These are phyloP conservation scores for Polydrusus tereticollis DNA, from an alignment of 2,888 invertebrate species.

Conservation along the genomic window DNA sequence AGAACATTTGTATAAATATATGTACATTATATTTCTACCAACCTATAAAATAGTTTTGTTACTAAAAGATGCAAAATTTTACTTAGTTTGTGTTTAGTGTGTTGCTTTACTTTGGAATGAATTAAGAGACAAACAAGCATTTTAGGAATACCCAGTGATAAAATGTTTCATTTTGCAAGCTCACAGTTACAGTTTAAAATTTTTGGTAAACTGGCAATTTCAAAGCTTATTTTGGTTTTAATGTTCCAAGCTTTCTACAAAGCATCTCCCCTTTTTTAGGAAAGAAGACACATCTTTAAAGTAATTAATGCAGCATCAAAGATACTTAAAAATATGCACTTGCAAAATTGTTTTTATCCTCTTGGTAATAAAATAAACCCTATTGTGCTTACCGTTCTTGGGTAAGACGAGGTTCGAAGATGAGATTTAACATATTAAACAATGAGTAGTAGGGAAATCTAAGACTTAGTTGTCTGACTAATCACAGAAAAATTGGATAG, in stretches of 20 bases:
- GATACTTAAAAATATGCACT: not conserved
- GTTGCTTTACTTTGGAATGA: not conserved
- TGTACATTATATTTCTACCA: conserved; percentile 32
- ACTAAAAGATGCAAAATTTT: conserved; percentile 37
- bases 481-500: not conserved
- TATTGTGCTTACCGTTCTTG: not conserved
- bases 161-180: not conserved
- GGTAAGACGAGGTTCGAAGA: not conserved
- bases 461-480: not conserved
- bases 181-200: not conserved
- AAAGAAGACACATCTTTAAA: too few relatives aligned
- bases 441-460: conserved; percentile 7
- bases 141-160: not conserved
- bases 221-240: too few relatives aligned
- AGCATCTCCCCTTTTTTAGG: too few relatives aligned
- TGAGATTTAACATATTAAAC: not conserved
- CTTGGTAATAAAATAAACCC: not conserved
- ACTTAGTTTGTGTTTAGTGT: conserved; percentile 2
- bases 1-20: conserved; percentile 35
- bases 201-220: too few relatives aligned
- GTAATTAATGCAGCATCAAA: too few relatives aligned
- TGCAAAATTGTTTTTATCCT: not conserved
- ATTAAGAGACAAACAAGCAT: not conserved
- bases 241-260: too few relatives aligned
- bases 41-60: conserved; percentile 35